phyloP scores from a whole-genome alignment of 1,140 invertebrate genomes.

The Neodiprion pinetum region DNA sequence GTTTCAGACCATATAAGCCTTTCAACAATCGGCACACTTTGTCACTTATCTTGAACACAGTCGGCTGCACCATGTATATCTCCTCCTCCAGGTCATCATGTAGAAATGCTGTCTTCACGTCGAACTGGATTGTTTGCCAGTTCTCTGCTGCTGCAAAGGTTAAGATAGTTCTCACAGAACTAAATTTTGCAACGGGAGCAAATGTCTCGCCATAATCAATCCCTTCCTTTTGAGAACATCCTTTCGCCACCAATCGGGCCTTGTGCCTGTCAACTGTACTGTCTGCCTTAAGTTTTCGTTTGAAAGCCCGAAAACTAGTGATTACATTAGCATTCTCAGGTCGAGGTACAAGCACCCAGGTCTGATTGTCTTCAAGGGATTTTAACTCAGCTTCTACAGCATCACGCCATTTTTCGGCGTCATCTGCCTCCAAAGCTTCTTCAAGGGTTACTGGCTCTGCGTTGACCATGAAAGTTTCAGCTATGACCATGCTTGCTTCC shows the following conservation, averaged over 20 bases:
- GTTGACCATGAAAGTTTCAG: neutral
- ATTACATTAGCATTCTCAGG: conserved; percentile 19
- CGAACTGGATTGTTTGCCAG: conserved; percentile 33
- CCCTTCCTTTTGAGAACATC: conserved; percentile 32
- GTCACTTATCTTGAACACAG: conserved; percentile 32
- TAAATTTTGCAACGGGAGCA: conserved; percentile 43
- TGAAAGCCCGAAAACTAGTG: conserved; percentile 32
- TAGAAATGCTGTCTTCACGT: conserved; percentile 45
- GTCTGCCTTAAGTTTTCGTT: conserved; percentile 32
- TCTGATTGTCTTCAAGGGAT: conserved; percentile 26
- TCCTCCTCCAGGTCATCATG: conserved; percentile 44
- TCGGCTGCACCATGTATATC: conserved; percentile 44
- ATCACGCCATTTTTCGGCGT: conserved; percentile 22
- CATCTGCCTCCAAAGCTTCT: conserved; percentile 22
- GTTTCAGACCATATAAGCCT: conserved; percentile 26
- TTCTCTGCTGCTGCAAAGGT: conserved; percentile 29
- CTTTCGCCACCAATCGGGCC: conserved; percentile 42
- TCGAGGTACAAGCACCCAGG: conserved; percentile 22
- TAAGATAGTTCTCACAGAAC: conserved; percentile 41
- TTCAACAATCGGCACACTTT: conserved; percentile 26
- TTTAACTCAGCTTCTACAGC: conserved; percentile 25
- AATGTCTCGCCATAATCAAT: conserved; percentile 45
- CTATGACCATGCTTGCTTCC: conserved; percentile 33
- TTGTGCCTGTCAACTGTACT: conserved; percentile 37
- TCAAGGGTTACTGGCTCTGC: conserved; percentile 1